phyloP scores from a whole-genome alignment of 2,113 vertebrate genomes.

The Eulemur macaco region DNA sequence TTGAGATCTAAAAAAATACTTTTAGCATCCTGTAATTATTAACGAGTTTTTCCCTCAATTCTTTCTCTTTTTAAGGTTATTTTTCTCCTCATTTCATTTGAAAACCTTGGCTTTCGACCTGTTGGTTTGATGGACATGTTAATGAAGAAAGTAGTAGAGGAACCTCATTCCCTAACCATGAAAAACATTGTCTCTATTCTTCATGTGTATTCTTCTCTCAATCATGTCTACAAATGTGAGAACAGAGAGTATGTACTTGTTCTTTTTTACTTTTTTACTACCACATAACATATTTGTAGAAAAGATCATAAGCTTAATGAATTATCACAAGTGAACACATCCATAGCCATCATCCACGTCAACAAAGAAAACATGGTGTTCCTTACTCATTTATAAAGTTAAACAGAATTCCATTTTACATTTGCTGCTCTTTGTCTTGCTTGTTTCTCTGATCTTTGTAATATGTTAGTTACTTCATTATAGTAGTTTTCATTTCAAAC shows the following conservation, averaged over 20 bases:
- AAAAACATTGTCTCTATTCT: conserved; percentile 85
- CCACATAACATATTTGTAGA: not conserved
- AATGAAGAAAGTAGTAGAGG: conserved; percentile 84
- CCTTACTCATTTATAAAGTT: conserved; percentile 11
- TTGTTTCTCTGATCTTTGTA: not conserved
- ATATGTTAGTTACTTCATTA: not conserved
- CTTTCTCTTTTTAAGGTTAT: conserved; percentile 84
- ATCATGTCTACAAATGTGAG: conserved; percentile 82
- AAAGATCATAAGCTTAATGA: not conserved
- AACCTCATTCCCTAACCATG: conserved; percentile 83
- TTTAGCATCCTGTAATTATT: not conserved
- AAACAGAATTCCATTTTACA: not conserved
- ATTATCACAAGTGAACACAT: not conserved
- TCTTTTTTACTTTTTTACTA: not conserved
- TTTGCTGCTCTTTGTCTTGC: not conserved
- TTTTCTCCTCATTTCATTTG: conserved; percentile 85
- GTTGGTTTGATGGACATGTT: conserved; percentile 86
- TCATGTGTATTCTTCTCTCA: conserved; percentile 88
- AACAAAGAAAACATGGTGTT: not conserved
- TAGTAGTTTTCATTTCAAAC: not conserved
- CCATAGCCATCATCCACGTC: not conserved
- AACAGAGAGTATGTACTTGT: conserved; percentile 84
- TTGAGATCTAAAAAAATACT: conserved; percentile 8
- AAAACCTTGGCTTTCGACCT: conserved; percentile 86
- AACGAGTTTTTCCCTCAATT: conserved; percentile 14